phyloP scores from a whole-genome alignment of 2,888 invertebrate genomes.

The Mimachlamys varia region DNA sequence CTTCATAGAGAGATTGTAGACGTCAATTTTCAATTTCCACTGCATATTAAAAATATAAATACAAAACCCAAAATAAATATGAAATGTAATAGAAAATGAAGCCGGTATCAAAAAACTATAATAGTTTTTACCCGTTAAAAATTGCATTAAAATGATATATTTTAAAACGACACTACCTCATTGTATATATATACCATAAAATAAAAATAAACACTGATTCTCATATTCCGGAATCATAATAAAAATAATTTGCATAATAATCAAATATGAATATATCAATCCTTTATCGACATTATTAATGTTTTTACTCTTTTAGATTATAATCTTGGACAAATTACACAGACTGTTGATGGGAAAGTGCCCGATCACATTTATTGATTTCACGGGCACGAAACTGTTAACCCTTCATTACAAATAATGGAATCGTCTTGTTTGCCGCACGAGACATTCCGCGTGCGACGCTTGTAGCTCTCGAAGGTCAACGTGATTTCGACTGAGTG shows the following conservation, averaged over 20 bases:
- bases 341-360: not conserved
- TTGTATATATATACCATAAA: too few relatives aligned
- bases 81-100: too few relatives aligned
- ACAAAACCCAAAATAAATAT: too few relatives aligned
- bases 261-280: not conserved
- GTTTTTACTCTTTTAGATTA: not conserved
- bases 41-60: not conserved
- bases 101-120: too few relatives aligned
- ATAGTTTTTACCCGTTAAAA: too few relatives aligned
- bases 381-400: not conserved
- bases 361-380: conserved; percentile 1
- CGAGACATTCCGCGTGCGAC: conserved; percentile 36
- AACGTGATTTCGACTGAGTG: not conserved
- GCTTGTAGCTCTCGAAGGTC: conserved; percentile 21
- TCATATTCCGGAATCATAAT: too few relatives aligned
- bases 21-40: too few relatives aligned
- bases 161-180: too few relatives aligned
- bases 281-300: not conserved
- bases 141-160: too few relatives aligned
- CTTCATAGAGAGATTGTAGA: not conserved
- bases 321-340: not conserved
- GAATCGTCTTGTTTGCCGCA: conserved; percentile 5
- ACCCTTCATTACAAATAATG: conserved; percentile 2
- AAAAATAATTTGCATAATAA: not conserved
- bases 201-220: too few relatives aligned